Conservation (phyloP, 2,113 vertebrate genomes). For the Gallinago paraguaiae region DNA sequence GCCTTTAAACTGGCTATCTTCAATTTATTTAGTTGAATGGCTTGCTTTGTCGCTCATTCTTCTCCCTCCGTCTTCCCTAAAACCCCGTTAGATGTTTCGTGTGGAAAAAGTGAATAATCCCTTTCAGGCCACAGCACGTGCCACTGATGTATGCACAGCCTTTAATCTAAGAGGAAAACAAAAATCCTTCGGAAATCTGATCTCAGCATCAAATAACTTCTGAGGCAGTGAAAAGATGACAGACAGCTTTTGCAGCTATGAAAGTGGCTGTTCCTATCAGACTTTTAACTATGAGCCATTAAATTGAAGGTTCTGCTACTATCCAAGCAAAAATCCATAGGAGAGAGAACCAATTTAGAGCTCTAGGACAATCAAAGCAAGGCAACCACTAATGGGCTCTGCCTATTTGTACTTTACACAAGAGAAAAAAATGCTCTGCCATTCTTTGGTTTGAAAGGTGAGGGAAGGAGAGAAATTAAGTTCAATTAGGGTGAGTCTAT, state of each 20-base stretch:
- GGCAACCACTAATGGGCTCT: background rate
- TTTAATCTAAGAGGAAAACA: slow-evolving; percentile 7
- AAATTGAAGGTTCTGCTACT: slow-evolving; percentile 17
- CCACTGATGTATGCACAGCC: background rate
- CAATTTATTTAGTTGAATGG: background rate
- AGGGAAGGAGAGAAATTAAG: background rate
- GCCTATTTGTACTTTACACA: background rate
- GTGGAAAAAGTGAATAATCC: background rate
- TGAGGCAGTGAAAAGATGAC: slow-evolving; percentile 9
- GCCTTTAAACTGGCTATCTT: background rate
- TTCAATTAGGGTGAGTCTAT: background rate
- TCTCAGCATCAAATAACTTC: slow-evolving; percentile 8
- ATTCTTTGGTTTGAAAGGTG: background rate
- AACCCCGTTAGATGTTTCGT: background rate
- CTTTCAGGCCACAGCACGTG: background rate
- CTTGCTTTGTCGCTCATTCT: background rate
- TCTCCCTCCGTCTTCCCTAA: background rate
- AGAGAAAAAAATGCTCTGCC: background rate
- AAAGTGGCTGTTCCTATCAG: background rate
- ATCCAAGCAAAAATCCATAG: slow-evolving; percentile 20
- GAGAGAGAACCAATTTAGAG: background rate
- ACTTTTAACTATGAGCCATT: background rate
- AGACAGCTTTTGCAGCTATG: slow-evolving; percentile 15
- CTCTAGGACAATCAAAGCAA: slow-evolving; percentile 12
- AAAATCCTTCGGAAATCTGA: background rate